A percentile compares a stretch with the other conserved stretches of the same genome.
Conservation (phyloP, 2,113 vertebrate species). For the Ploceus nigricollis region DNA sequence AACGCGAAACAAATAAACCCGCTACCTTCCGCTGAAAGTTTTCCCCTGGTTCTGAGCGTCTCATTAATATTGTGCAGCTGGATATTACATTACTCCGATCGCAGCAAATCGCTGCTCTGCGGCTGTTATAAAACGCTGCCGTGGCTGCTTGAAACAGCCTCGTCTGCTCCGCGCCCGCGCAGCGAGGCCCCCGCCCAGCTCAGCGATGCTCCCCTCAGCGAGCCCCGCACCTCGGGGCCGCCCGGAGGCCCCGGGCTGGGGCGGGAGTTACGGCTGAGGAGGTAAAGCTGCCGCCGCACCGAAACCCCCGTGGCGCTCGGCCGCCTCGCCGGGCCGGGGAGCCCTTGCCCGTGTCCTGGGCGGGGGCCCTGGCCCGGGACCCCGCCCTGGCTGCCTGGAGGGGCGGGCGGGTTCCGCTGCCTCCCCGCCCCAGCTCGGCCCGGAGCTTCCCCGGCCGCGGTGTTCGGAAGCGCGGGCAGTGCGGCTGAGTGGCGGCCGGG, state of each 20-base stretch:
- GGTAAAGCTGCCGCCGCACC: neutral
- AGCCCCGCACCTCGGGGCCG: neutral
- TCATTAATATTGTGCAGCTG: conserved; percentile 39
- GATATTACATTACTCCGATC: neutral
- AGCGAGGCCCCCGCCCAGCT: neutral
- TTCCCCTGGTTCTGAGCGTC: neutral
- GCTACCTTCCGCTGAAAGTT: neutral
- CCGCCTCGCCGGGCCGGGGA: fast-evolving
- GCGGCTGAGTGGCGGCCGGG: too few species aligned
- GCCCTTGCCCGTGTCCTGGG: neutral
- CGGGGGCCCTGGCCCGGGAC: fast-evolving
- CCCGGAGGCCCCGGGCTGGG: too few species aligned
- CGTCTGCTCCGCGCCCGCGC: neutral
- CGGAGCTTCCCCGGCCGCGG: too few species aligned
- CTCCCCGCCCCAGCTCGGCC: neutral
- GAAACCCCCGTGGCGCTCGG: fast-evolving
- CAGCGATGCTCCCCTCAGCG: neutral
- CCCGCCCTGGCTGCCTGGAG: too few species aligned
- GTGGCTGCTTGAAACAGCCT: neutral
- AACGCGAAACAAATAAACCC: neutral
- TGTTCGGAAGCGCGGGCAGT: fast-evolving
- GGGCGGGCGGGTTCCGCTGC: neutral
- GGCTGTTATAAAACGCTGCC: neutral
- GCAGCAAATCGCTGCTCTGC: conserved; percentile 11
- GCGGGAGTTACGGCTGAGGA: neutral